These are phyloP conservation scores for Enteromius trimaculatus DNA, from an alignment of 2,797 vertebrate species.

Conservation along the genomic window DNA sequence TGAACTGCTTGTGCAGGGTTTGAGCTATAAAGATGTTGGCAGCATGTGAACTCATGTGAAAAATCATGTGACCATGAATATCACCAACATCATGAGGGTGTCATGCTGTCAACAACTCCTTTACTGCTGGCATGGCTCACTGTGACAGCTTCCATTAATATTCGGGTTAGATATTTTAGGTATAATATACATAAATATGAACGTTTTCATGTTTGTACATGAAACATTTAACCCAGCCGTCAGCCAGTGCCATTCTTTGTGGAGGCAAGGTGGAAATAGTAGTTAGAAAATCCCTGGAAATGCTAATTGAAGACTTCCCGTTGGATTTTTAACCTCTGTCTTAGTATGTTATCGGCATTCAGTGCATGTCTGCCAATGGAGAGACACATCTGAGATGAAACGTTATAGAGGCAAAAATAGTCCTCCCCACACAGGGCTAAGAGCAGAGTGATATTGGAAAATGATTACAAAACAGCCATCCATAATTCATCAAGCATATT, in stretches of 20 bases:
- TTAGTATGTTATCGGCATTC: slow-evolving; percentile 40
- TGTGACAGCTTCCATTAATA: slow-evolving; percentile 50
- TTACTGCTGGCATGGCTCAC: slow-evolving; percentile 44
- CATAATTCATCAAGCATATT: slow-evolving; percentile 82
- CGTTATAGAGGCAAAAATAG: slow-evolving; percentile 46
- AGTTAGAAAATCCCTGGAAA: slow-evolving; percentile 55
- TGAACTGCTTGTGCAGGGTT: background rate
- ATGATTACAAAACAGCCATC: slow-evolving; percentile 82
- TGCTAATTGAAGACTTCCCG: slow-evolving; percentile 53
- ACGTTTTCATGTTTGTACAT: background rate
- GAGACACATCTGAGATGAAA: slow-evolving; percentile 22
- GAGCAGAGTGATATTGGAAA: slow-evolving; percentile 77
- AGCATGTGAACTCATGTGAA: slow-evolving; percentile 38
- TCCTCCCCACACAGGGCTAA: slow-evolving; percentile 57
- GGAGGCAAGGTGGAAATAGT: background rate
- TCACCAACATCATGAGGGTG: slow-evolving; percentile 52
- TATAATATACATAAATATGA: background rate
- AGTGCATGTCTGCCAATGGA: slow-evolving; percentile 31
- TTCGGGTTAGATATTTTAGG: slow-evolving; percentile 35
- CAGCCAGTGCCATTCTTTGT: background rate
- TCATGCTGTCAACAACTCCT: slow-evolving; percentile 39
- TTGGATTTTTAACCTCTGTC: slow-evolving; percentile 58
- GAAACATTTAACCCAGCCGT: too few species aligned
- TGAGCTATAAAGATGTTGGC: slow-evolving; percentile 37
- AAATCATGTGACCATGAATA: slow-evolving; percentile 40